Evolutionary conservation across 2,797 vertebrate species (phyloP).

Genomic region (Coendou prehensilis): DNA sequence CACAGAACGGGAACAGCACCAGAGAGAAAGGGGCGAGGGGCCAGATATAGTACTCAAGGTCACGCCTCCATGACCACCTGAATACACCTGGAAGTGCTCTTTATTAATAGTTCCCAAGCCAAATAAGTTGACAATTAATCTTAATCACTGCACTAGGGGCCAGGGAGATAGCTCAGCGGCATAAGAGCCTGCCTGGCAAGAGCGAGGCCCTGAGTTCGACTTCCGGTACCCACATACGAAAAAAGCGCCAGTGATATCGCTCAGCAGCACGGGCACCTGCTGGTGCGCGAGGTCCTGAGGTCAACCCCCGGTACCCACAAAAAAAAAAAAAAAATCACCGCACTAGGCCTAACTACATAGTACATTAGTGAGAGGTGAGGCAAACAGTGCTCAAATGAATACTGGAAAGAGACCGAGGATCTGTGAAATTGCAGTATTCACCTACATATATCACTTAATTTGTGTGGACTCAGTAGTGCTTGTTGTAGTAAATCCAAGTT

Average conservation of each 20-base stretch:
- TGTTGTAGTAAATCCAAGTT: not conserved
- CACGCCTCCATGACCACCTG: not conserved
- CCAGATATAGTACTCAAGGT: not conserved
- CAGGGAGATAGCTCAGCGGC: too few species aligned
- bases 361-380: not conserved
- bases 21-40: not conserved
- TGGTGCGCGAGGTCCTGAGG: too few species aligned
- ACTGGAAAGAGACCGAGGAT: not conserved
- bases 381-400: not conserved
- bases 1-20: not conserved
- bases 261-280: too few species aligned
- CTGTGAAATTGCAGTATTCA: too few species aligned
- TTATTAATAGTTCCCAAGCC: not conserved
- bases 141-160: not conserved
- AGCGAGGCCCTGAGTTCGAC: too few species aligned
- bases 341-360: not conserved
- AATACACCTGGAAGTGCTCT: not conserved
- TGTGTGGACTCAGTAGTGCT: not conserved
- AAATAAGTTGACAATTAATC: not conserved
- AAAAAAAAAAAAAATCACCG: not conserved
- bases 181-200: too few species aligned
- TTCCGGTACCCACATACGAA: too few species aligned
- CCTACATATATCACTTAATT: not conserved
- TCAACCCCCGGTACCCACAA: too few species aligned
- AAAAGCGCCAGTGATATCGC: too few species aligned